phyloP scores from a whole-genome alignment of 2,797 vertebrate genomes.

The Aulostomus chinensis region DNA sequence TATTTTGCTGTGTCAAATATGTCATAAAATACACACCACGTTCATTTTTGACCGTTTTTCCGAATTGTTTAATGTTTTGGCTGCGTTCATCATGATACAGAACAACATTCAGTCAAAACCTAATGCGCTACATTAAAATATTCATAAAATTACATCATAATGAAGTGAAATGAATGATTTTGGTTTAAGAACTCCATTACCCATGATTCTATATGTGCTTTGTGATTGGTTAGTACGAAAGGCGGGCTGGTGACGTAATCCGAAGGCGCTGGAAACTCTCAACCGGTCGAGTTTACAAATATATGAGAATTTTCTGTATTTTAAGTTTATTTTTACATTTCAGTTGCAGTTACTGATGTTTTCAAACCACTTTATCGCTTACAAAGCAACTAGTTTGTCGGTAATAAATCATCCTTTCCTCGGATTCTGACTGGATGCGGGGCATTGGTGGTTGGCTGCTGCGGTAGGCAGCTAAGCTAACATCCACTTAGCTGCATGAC shows the following conservation, averaged over 20 bases:
- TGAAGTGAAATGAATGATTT: too few relatives aligned
- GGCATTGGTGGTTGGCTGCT: not conserved
- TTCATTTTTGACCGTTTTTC: too few relatives aligned
- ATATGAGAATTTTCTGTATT: not conserved
- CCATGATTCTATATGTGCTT: slow-evolving; percentile 17
- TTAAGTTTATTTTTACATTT: not conserved
- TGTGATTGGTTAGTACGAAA: slow-evolving; percentile 42
- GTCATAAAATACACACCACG: too few relatives aligned
- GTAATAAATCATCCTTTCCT: not conserved
- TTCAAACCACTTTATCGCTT: rapidly evolving
- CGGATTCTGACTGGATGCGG: not conserved
- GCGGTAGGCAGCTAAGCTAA: slow-evolving; percentile 4
- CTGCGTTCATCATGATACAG: too few relatives aligned
- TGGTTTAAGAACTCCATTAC: slow-evolving; percentile 70
- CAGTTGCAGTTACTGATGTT: not conserved
- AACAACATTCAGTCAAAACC: too few relatives aligned
- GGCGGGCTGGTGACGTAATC: slow-evolving; percentile 23
- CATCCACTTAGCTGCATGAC: not conserved
- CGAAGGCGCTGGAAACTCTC: slow-evolving; percentile 52
- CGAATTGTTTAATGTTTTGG: too few relatives aligned
- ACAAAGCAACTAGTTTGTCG: not conserved
- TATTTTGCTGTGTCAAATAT: too few relatives aligned
- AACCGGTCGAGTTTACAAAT: too few relatives aligned
- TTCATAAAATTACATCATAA: too few relatives aligned
- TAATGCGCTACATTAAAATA: too few relatives aligned